Evolutionary conservation across 1,140 invertebrate genomes (phyloP), one percentile per base, ranked within the genome.

Genomic region (Ditylenchus dipsaci): DNA sequence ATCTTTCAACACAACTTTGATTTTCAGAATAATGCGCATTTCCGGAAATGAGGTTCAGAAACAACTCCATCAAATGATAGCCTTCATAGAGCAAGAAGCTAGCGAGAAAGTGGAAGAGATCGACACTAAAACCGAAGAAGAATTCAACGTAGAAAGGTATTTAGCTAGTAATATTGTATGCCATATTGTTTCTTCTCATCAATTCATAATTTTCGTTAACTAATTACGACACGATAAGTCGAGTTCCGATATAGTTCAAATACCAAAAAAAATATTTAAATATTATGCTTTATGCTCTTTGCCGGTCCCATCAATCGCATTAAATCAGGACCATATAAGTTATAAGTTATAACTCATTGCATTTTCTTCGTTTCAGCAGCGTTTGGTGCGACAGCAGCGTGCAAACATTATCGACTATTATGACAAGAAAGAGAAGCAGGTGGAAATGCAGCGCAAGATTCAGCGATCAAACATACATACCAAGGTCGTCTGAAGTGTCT

Each of bases 21-120:
- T n/a, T 38, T 69, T 38, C 11, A 38, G 33, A 5, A 67, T 64
- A 49, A 76, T 76, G 74, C 76, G 74, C 23, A 76, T 76, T 61
- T 76, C 74, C 17, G 74, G 78, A 53, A 76, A 91, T 83, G 94
- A 97, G 88, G 94, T 97, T 82, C 93, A 96, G 85, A 97, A 96
- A 86, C 94, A 97, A 60, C 76, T 78, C 38, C 73, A 77, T 67
- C 95, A 98, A 85, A 98, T 99, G 95, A 97, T 97, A 91, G 94
- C 94, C 86, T 98, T 99, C 88, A 99, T 99, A 86, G 95, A 98
- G 86, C 95, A 98, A 88, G 95, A 99, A 86, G 95, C 95, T 84
- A 97, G 96, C 89, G 95, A 99, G 88, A 99, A 99, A 87, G 95
- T 93, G 53, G 95, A 98, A 86, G 95, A 98, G 89, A 98, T 98